Conservation (phyloP, 1,140 invertebrate species). For the Drosophila subobscura region DNA sequence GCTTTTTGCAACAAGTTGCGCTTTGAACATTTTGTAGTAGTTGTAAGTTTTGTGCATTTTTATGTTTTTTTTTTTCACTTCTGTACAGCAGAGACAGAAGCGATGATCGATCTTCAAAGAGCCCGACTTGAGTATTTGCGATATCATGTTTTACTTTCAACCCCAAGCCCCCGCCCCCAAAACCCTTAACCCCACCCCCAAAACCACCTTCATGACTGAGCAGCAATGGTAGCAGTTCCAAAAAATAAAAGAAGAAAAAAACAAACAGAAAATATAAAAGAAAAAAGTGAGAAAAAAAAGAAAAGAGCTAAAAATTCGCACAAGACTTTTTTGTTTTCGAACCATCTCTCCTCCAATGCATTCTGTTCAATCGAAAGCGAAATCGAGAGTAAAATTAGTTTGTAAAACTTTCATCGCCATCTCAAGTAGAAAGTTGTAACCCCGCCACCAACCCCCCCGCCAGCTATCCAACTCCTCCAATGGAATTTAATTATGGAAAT, state of each 20-base stretch:
- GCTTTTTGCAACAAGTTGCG: conserved; percentile 41
- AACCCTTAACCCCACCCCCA: conserved; percentile 22
- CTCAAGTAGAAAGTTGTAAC: conserved; percentile 75
- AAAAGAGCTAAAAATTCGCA: conserved; percentile 52
- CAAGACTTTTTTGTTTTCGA: conserved; percentile 64
- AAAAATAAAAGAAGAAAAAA: conserved; percentile 62
- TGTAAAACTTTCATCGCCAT: conserved; percentile 56
- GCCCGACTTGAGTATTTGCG: conserved; percentile 65
- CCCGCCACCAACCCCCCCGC: conserved; percentile 27
- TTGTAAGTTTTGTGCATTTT: conserved; percentile 44
- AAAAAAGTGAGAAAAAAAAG: conserved; percentile 31
- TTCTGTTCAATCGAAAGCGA: conserved; percentile 70
- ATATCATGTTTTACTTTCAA: conserved; percentile 71
- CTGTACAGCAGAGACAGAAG: conserved; percentile 21
- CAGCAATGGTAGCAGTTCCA: conserved; percentile 81
- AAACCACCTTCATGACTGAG: conserved; percentile 73
- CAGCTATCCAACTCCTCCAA: conserved; percentile 2
- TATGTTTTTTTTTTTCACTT: conserved; percentile 23
- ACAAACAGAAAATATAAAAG: conserved; percentile 55
- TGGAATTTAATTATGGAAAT: conserved; percentile 39
- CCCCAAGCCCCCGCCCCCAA: conserved; percentile 10
- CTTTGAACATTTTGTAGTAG: conserved; percentile 47
- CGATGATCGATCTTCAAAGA: conserved; percentile 40
- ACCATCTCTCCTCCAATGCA: conserved; percentile 75
- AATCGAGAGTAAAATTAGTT: conserved; percentile 59